Evolutionary conservation across 2,797 vertebrate genomes (phyloP).

Genomic region (Pitangus sulphuratus): DNA sequence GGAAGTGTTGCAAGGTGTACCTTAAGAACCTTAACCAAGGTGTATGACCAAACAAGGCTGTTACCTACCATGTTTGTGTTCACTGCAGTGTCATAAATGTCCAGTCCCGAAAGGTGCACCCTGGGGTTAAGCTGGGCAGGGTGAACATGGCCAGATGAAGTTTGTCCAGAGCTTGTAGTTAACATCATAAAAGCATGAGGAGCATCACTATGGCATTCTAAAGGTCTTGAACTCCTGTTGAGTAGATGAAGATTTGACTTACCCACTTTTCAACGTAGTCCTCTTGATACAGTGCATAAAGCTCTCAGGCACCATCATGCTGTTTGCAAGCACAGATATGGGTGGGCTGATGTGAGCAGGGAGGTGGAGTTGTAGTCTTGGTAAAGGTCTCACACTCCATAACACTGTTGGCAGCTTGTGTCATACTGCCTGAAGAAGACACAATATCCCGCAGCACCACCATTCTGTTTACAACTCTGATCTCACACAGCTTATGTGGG

Average conservation of each 20-base stretch:
- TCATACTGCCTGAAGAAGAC: no score
- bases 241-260: neutral
- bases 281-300: no score
- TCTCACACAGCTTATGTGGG: no score
- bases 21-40: neutral
- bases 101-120: neutral
- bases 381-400: no score
- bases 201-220: neutral
- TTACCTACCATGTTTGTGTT: neutral
- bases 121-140: neutral
- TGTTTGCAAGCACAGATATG: no score
- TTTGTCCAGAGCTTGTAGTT: neutral
- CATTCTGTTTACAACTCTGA: no score
- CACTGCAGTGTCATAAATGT: neutral
- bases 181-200: neutral
- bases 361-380: no score
- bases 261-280: no score
- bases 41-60: neutral
- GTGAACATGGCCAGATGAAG: neutral
- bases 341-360: no score
- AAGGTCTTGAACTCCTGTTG: neutral
- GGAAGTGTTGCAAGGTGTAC: neutral
- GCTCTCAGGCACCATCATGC: no score
- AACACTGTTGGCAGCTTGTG: no score
- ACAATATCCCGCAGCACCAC: no score